Evolutionary conservation across 2,797 vertebrate genomes (phyloP).

Genomic region (Enoplosus armatus): DNA sequence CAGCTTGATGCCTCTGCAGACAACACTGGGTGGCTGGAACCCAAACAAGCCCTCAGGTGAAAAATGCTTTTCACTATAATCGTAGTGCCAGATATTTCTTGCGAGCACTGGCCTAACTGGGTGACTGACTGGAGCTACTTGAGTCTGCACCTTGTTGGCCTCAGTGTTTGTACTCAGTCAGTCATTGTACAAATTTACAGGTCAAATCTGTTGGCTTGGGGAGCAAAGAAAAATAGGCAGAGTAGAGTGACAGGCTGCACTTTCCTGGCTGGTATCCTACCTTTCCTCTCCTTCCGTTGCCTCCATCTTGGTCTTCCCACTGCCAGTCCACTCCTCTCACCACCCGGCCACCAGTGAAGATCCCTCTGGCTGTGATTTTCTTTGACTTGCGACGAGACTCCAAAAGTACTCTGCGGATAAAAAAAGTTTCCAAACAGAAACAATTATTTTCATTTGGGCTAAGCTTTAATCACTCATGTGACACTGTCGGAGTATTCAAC

Average conservation of each 20-base stretch:
- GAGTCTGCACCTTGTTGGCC: neutral
- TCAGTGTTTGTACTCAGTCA: no score
- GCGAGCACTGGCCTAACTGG: neutral
- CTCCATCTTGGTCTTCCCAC: conserved; percentile 99
- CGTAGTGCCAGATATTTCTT: neutral
- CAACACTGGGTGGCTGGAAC: neutral
- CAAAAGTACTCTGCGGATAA: conserved; percentile 90
- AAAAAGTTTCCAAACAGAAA: conserved; percentile 16
- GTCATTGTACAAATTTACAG: neutral
- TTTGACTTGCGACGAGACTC: conserved; percentile 99
- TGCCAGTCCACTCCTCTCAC: conserved; percentile 99
- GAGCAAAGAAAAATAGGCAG: neutral
- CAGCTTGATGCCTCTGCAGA: neutral
- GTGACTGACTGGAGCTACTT: neutral
- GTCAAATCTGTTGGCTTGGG: neutral
- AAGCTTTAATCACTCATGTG: neutral
- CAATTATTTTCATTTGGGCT: conserved; percentile 5
- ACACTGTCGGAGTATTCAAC: conserved; percentile 1
- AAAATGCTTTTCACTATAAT: neutral
- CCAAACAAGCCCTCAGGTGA: neutral
- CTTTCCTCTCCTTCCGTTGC: conserved; percentile 98
- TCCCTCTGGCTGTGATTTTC: conserved; percentile 99
- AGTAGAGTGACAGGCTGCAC: neutral
- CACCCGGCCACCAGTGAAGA: conserved; percentile 97
- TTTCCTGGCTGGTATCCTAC: conserved; percentile 73